A percentile compares a stretch with the other conserved stretches of the same genome.
Conservation (phyloP, 2,113 vertebrate genomes). For the Aythya baeri region DNA sequence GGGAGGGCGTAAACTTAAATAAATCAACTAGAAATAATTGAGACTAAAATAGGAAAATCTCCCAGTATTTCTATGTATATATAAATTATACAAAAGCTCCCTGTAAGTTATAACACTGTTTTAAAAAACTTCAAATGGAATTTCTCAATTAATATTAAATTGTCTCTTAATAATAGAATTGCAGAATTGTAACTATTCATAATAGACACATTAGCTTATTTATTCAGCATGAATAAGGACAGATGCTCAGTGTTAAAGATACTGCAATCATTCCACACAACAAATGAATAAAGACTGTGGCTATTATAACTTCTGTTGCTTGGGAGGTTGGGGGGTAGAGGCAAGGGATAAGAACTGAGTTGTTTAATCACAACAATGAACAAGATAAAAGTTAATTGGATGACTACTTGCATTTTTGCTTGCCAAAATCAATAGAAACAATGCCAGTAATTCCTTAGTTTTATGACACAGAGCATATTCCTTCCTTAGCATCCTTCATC, state of each 20-base stretch:
- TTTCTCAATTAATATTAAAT: constrained; percentile 42
- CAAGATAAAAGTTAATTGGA: neutral
- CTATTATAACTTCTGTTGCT: neutral
- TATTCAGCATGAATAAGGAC: constrained; percentile 21
- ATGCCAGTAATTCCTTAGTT: neutral
- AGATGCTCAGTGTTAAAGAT: neutral
- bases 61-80: neutral
- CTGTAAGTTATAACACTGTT: neutral
- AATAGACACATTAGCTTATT: constrained; percentile 50
- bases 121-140: neutral
- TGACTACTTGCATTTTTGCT: neutral
- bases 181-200: neutral
- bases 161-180: neutral
- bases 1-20: neutral
- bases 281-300: neutral
- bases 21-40: neutral
- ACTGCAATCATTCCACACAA: neutral
- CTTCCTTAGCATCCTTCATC: neutral
- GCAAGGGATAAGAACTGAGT: neutral
- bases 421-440: neutral
- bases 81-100: neutral
- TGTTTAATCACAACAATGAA: neutral
- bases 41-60: neutral
- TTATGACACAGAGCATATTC: neutral
- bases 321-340: too few relatives aligned